Evolutionary conservation across 1,140 invertebrate species (phyloP).

Genomic region (Drosophila erecta): DNA sequence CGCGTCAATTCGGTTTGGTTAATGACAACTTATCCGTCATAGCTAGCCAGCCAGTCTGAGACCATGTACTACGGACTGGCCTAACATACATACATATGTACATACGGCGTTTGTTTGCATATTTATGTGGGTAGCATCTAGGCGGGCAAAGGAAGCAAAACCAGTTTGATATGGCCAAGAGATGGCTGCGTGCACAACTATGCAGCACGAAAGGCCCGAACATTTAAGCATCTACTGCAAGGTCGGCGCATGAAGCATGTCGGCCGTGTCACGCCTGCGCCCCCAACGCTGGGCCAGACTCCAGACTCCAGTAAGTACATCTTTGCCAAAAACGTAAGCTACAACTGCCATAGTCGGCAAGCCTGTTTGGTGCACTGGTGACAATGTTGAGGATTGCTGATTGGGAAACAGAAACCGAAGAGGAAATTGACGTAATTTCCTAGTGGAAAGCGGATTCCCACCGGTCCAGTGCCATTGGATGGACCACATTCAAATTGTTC

Average conservation of each 20-base stretch:
- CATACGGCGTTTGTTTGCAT: slow-evolving; percentile 1
- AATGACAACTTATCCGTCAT: slow-evolving; percentile 43
- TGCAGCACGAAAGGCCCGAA: slow-evolving; percentile 23
- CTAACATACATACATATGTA: slow-evolving; percentile 9
- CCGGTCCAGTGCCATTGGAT: background rate
- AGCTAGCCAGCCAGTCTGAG: slow-evolving; percentile 18
- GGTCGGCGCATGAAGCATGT: slow-evolving; percentile 30
- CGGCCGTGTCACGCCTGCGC: slow-evolving; percentile 38
- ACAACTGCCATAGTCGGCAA: slow-evolving; percentile 30
- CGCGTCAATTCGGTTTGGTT: slow-evolving; percentile 14
- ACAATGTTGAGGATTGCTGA: slow-evolving; percentile 10
- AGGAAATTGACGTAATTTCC: slow-evolving; percentile 39
- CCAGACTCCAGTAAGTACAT: slow-evolving; percentile 18
- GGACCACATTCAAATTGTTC: background rate
- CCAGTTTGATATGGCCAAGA: slow-evolving; percentile 41
- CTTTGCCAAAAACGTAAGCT: slow-evolving; percentile 36
- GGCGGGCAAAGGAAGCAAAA: slow-evolving; percentile 46
- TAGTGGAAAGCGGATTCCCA: slow-evolving; percentile 6
- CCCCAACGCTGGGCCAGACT: slow-evolving; percentile 10
- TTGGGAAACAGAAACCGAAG: slow-evolving; percentile 7
- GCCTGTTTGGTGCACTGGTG: slow-evolving; percentile 13
- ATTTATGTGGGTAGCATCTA: slow-evolving; percentile 44
- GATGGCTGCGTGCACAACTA: slow-evolving; percentile 35
- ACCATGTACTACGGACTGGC: slow-evolving; percentile 11
- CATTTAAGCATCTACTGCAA: slow-evolving; percentile 13